Conservation (phyloP, 2,113 vertebrate species). For the Otus sunia region DNA sequence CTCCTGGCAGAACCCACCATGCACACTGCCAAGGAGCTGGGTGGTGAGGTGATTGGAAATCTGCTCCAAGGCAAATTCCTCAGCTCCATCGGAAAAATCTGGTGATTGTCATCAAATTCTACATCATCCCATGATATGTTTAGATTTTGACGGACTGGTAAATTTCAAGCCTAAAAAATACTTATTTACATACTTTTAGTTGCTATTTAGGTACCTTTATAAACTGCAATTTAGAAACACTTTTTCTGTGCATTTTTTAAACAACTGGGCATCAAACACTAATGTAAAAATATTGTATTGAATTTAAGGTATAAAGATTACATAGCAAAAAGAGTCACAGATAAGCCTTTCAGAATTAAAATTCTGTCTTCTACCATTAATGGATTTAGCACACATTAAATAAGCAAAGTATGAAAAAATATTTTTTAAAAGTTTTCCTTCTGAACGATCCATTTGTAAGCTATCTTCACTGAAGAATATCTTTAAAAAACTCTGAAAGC, state of each 20-base stretch:
- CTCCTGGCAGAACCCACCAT: not conserved
- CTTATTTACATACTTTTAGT: not conserved
- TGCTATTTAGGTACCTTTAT: not conserved
- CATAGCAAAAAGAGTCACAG: not conserved
- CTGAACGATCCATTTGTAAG: not conserved
- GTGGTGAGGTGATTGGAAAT: not conserved
- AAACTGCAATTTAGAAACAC: not conserved
- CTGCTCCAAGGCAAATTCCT: not conserved
- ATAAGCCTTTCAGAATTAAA: not conserved
- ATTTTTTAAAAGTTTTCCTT: not conserved
- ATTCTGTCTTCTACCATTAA: not conserved
- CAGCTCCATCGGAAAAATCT: not conserved
- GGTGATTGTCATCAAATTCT: not conserved
- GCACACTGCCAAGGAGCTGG: not conserved
- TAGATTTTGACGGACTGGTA: not conserved
- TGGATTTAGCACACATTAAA: not conserved
- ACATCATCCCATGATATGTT: not conserved
- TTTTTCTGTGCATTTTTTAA: not conserved
- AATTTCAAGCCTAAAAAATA: not conserved
- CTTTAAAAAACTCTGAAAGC: constrained; percentile 41
- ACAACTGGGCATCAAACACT: not conserved
- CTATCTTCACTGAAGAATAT: not conserved
- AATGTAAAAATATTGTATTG: not conserved
- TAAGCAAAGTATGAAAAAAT: not conserved
- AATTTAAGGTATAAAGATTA: not conserved